Evolutionary conservation across 2,888 invertebrate species (phyloP).

Genomic region (Ennomos erosarius): DNA sequence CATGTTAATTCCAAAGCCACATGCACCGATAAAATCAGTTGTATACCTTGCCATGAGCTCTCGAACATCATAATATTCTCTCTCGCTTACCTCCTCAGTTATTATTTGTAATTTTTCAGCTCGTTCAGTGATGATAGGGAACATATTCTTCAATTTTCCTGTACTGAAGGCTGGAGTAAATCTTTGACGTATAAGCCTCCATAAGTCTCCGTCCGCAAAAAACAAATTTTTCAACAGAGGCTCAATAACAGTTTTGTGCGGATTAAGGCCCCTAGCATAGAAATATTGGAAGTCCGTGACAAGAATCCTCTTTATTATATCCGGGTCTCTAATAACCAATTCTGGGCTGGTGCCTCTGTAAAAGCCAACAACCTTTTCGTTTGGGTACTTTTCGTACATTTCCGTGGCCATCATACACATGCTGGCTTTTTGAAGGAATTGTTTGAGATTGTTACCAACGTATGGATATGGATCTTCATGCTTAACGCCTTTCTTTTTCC

Average conservation of each 20-base stretch:
- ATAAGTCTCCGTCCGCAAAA: constrained; percentile 73
- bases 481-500: constrained; percentile 69
- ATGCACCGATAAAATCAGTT: constrained; percentile 75
- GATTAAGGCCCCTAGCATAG: constrained; percentile 64
- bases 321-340: constrained; percentile 71
- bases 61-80: constrained; percentile 64
- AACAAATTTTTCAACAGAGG: constrained; percentile 72
- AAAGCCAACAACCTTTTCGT: constrained; percentile 72
- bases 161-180: constrained; percentile 75
- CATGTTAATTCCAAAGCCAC: constrained; percentile 75
- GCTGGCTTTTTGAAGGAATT: constrained; percentile 64
- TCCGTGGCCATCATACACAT: constrained; percentile 69
- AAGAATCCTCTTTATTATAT: constrained; percentile 68
- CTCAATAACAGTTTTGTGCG: constrained; percentile 66
- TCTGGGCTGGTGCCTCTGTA: constrained; percentile 64
- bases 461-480: constrained; percentile 66
- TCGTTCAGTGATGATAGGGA: constrained; percentile 70
- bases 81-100: constrained; percentile 57
- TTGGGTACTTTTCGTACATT: constrained; percentile 64
- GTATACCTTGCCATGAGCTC: constrained; percentile 78
- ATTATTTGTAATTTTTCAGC: constrained; percentile 68
- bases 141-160: constrained; percentile 75
- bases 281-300: constrained; percentile 69
- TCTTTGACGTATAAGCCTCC: constrained; percentile 70
- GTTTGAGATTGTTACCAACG: constrained; percentile 64